A percentile compares a stretch with the other conserved stretches of the same genome.
These are phyloP conservation scores for Rhabdomys dilectus DNA, from an alignment of 2,113 vertebrate species.

Conservation along the genomic window DNA sequence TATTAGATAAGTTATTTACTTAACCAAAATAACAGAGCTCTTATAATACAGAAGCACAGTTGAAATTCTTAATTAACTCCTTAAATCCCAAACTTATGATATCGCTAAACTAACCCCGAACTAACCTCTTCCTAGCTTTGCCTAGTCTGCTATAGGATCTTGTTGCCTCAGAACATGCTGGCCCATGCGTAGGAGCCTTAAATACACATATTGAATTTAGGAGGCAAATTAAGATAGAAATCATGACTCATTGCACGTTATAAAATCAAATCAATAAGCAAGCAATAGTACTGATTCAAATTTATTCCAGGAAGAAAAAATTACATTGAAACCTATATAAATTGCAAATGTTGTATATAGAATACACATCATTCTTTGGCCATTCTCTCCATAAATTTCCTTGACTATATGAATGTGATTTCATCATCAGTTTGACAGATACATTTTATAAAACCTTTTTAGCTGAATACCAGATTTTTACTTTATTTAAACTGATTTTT, in stretches of 20 bases:
- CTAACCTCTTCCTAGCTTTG: not conserved
- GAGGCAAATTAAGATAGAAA: not conserved
- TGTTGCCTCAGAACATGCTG: no score
- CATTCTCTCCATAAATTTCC: not conserved
- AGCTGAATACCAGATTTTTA: not conserved
- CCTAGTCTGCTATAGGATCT: not conserved
- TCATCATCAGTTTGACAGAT: not conserved
- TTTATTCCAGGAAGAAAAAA: not conserved
- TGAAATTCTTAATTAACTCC: not conserved
- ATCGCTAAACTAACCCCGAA: not conserved
- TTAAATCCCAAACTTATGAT: not conserved
- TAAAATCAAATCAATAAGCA: not conserved
- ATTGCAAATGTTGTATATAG: not conserved
- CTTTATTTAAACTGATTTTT: not conserved
- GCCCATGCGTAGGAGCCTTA: not conserved
- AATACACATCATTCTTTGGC: not conserved
- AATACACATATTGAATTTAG: not conserved
- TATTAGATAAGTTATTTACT: not conserved
- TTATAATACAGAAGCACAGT: not conserved
- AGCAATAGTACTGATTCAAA: not conserved
- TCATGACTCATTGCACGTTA: not conserved
- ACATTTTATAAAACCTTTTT: not conserved
- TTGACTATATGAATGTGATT: not conserved
- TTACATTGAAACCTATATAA: not conserved
- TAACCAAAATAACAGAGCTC: not conserved